A percentile compares a stretch with the other conserved stretches of the same genome.
Evolutionary conservation across 2,888 invertebrate genomes (phyloP).

Genomic region (Meloe dianella): DNA sequence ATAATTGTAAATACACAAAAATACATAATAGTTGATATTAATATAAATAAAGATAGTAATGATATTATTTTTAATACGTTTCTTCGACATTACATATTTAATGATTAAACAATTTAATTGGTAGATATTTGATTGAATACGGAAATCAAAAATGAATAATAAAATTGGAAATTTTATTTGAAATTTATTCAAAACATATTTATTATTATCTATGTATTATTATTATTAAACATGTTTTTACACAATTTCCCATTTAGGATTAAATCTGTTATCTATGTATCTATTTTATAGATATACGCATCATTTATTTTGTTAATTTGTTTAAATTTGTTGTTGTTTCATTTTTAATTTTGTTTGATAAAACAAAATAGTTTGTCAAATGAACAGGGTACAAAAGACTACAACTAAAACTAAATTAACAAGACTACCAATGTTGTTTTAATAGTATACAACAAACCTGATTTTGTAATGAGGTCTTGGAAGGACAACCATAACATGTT

Average conservation of each 20-base stretch:
- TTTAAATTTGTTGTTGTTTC: no score
- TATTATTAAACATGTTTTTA: neutral
- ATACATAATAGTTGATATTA: no score
- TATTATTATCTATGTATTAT: no score
- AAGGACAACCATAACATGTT: slow-evolving; percentile 24
- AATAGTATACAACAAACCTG: slow-evolving; percentile 37
- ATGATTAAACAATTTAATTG: neutral
- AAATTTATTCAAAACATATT: neutral
- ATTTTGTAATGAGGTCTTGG: slow-evolving; percentile 22
- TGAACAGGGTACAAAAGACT: neutral
- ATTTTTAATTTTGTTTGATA: neutral
- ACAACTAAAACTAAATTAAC: slow-evolving; percentile 13
- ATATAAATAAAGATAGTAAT: no score
- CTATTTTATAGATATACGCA: no score
- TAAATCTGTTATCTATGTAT: no score
- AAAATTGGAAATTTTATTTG: neutral
- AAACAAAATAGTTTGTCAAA: no score
- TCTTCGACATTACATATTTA: no score
- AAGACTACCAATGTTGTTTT: slow-evolving; percentile 35
- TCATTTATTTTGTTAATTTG: no score
- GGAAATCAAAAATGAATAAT: neutral
- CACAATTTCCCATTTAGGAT: neutral
- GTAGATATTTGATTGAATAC: neutral
- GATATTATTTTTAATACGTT: no score
- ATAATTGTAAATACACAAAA: no score